Percentiles rank a stretch among this genome's conserved stretches.
Conservation (phyloP, 2,888 invertebrate genomes). For the Helicoverpa assulta region DNA sequence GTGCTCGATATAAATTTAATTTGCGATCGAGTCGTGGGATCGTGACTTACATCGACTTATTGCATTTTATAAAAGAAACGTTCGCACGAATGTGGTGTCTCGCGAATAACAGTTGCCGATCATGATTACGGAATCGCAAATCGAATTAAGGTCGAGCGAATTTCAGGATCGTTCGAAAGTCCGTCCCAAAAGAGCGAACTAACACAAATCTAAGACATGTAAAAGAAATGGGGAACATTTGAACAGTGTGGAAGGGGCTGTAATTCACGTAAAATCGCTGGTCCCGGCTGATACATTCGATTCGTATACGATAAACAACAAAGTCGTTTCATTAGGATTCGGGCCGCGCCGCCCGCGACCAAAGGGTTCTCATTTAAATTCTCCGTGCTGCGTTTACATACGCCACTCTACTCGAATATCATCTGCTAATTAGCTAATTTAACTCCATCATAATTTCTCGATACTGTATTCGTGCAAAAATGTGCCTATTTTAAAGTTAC, state of each 20-base stretch:
- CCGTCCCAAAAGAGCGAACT: slow-evolving; percentile 2
- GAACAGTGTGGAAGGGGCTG: slow-evolving; percentile 43
- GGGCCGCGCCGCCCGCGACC: slow-evolving; percentile 48
- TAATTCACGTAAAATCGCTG: slow-evolving; percentile 53
- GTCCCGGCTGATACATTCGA: slow-evolving; percentile 57
- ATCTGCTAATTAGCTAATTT: slow-evolving; percentile 23
- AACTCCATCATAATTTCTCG: neutral
- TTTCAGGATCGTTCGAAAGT: no score
- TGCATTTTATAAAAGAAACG: neutral
- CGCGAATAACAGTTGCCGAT: neutral
- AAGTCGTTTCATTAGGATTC: slow-evolving; percentile 73
- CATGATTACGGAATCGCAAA: slow-evolving; percentile 1
- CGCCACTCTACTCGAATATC: slow-evolving; percentile 25
- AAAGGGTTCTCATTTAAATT: slow-evolving; percentile 62
- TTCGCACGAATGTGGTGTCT: slow-evolving; percentile 9
- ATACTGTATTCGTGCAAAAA: no score
- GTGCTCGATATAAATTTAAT: slow-evolving; percentile 41
- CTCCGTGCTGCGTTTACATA: slow-evolving; percentile 46
- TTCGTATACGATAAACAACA: slow-evolving; percentile 66
- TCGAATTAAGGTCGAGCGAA: no score
- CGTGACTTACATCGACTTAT: slow-evolving; percentile 25
- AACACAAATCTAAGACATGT: slow-evolving; percentile 14
- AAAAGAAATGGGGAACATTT: slow-evolving; percentile 26
- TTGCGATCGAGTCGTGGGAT: slow-evolving; percentile 24
- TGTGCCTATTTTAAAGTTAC: no score